These are phyloP conservation scores for Conopomorpha cramerella DNA, from an alignment of 1,140 invertebrate genomes.

Conservation along the genomic window DNA sequence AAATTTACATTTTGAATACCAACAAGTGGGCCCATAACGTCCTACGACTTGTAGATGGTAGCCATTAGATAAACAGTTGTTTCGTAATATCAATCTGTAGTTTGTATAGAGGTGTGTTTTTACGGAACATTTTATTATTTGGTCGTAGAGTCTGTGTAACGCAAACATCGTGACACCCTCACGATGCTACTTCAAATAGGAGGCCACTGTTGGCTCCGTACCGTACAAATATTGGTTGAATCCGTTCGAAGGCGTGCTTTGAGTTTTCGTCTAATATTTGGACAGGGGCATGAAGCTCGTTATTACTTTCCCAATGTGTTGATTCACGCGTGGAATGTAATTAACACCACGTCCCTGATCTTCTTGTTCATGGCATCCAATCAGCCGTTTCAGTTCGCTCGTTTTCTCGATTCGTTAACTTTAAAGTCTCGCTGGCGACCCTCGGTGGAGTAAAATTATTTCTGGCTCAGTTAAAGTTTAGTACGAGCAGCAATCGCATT, in stretches of 20 bases:
- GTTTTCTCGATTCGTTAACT: background rate
- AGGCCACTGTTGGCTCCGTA: constrained; percentile 36
- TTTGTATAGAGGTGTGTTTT: too few relatives aligned
- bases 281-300: constrained; percentile 28
- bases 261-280: constrained; percentile 49
- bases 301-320: constrained; percentile 34
- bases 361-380: background rate
- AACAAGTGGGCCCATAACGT: too few relatives aligned
- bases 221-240: constrained; percentile 50
- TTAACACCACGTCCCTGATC: background rate
- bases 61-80: too few relatives aligned
- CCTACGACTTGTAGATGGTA: too few relatives aligned
- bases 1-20: constrained; percentile 38
- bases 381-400: too few relatives aligned
- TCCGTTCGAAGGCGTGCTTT: constrained; percentile 42
- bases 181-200: constrained; percentile 4
- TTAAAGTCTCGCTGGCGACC: too few relatives aligned
- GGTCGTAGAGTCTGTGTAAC: constrained; percentile 16
- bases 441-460: constrained; percentile 33
- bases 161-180: constrained; percentile 31
- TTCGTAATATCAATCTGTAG: too few relatives aligned
- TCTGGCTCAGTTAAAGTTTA: constrained; percentile 35
- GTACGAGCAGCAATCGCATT: constrained; percentile 31
- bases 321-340: constrained; percentile 2
- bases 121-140: too few relatives aligned